phyloP scores from a whole-genome alignment of 2,113 vertebrate genomes.

The Dryoscopus gambensis region DNA sequence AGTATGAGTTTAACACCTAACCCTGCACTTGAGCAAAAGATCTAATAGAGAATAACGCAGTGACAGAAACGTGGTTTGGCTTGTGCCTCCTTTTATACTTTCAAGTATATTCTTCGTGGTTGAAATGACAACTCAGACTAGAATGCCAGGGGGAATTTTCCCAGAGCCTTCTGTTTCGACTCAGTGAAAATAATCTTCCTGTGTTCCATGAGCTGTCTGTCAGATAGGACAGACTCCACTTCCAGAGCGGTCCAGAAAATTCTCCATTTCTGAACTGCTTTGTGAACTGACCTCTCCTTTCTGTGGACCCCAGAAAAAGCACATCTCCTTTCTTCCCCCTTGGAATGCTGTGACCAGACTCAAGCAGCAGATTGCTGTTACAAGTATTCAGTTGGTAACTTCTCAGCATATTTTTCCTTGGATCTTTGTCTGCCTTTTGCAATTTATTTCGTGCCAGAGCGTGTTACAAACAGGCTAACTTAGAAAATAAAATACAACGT shows the following conservation, averaged over 20 bases:
- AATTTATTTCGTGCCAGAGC: not conserved
- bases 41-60: not conserved
- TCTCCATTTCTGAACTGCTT: not conserved
- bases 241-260: not conserved
- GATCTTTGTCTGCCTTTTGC: not conserved
- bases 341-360: not conserved
- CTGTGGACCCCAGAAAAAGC: not conserved
- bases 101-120: not conserved
- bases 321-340: not conserved
- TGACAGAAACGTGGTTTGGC: not conserved
- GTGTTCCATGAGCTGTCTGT: not conserved
- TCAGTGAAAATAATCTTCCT: not conserved
- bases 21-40: not conserved
- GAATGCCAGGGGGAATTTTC: not conserved
- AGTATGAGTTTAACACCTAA: not conserved
- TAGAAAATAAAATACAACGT: not conserved
- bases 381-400: not conserved
- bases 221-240: not conserved
- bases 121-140: not conserved
- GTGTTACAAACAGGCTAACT: not conserved
- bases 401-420: not conserved
- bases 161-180: not conserved
- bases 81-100: not conserved
- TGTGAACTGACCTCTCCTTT: not conserved
- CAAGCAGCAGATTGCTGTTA: not conserved